These are phyloP conservation scores for Lithobates pipiens DNA, from an alignment of 2,797 vertebrate species.

Conservation along the genomic window DNA sequence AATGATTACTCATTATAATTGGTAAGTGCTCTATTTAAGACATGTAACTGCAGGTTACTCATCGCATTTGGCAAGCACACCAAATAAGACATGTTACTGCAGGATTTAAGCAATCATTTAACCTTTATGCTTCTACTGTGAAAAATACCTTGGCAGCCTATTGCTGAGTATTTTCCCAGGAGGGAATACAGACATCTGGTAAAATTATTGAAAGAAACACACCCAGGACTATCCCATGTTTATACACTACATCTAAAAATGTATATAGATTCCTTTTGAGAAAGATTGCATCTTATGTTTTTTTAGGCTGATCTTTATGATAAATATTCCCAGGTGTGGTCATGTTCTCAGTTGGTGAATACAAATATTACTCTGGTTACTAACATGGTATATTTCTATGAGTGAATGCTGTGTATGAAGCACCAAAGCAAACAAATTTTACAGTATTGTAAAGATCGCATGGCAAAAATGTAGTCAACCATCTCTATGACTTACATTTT, in stretches of 20 bases:
- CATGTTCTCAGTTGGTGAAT: constrained; percentile 3
- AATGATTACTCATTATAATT: constrained; percentile 18
- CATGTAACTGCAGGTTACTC: too few species aligned
- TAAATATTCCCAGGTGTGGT: constrained; percentile 18
- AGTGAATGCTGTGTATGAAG: background rate
- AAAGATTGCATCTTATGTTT: constrained; percentile 15
- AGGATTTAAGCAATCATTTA: background rate
- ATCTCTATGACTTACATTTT: background rate
- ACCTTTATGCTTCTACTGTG: constrained; percentile 58
- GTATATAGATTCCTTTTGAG: constrained; percentile 39
- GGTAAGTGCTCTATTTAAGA: background rate
- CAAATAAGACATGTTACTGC: constrained; percentile 46
- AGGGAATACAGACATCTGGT: constrained; percentile 59
- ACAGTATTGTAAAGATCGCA: background rate
- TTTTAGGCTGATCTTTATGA: background rate
- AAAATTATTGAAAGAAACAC: constrained; percentile 59
- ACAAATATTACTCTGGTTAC: constrained; percentile 11
- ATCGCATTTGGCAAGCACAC: constrained; percentile 29
- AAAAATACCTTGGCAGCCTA: constrained; percentile 58
- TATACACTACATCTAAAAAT: constrained; percentile 42
- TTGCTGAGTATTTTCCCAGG: constrained; percentile 35
- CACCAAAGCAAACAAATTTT: background rate
- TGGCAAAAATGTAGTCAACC: background rate
- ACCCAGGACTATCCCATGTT: background rate
- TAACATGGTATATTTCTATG: background rate